These are phyloP conservation scores for Drosophila melanica DNA, from an alignment of 1,140 invertebrate species.

Conservation along the genomic window DNA sequence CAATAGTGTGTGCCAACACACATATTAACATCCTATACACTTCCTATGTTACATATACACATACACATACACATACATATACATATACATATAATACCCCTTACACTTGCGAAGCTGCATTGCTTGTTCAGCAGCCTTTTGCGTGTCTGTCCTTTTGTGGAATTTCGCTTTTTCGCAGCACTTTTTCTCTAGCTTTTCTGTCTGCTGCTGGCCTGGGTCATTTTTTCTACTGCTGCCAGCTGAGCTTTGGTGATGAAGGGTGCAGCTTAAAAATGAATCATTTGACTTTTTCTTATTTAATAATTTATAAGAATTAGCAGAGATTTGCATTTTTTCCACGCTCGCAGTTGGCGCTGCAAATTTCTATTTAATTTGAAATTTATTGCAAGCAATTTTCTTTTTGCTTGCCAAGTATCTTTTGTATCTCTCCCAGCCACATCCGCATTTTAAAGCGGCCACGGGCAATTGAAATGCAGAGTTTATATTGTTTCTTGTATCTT, in stretches of 20 bases:
- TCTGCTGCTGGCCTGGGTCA: constrained; percentile 25
- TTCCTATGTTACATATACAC: not conserved
- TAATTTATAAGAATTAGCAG: constrained; percentile 83
- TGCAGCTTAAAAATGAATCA: constrained; percentile 82
- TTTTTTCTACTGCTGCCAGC: constrained; percentile 59
- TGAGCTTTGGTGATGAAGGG: constrained; percentile 80
- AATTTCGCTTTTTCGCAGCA: constrained; percentile 29
- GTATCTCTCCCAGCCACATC: constrained; percentile 12
- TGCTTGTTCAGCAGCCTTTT: constrained; percentile 41
- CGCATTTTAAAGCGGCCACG: constrained; percentile 46
- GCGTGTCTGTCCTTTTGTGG: constrained; percentile 27
- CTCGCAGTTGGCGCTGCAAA: constrained; percentile 63
- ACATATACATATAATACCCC: not conserved
- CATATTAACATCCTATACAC: not conserved
- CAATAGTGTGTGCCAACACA: not conserved
- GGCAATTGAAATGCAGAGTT: constrained; percentile 48
- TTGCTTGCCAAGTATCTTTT: constrained; percentile 22
- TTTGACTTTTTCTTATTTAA: constrained; percentile 83
- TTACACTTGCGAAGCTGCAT: constrained; percentile 4
- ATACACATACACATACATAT: no score
- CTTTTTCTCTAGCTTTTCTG: constrained; percentile 50
- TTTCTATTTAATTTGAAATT: constrained; percentile 82
- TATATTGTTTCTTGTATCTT: constrained; percentile 32
- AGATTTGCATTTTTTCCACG: constrained; percentile 78
- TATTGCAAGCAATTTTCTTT: constrained; percentile 72